phyloP scores from a whole-genome alignment of 2,113 vertebrate species.

The Rhinolophus ferrumequinum region DNA sequence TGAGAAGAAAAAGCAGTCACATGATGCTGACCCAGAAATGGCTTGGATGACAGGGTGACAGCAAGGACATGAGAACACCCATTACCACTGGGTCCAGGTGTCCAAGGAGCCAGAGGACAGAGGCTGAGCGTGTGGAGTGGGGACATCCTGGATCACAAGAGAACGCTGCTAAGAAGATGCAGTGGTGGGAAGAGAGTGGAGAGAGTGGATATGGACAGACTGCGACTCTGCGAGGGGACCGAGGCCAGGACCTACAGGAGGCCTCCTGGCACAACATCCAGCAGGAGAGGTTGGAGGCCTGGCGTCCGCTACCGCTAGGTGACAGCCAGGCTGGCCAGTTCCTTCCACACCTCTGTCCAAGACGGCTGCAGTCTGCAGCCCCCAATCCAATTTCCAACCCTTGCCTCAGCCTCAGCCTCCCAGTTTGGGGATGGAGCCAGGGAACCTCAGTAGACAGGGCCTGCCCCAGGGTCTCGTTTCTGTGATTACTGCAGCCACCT shows the following conservation, averaged over 20 bases:
- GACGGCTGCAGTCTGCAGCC: background rate
- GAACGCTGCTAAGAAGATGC: background rate
- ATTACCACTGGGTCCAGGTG: too few species aligned
- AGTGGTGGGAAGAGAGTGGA: background rate
- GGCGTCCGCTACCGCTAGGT: background rate
- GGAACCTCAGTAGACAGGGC: background rate
- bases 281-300: too few species aligned
- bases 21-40: background rate
- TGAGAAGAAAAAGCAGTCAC: background rate
- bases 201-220: background rate
- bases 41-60: background rate
- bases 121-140: fast-evolving
- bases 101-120: background rate
- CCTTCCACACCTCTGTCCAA: background rate
- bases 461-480: background rate
- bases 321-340: too few species aligned
- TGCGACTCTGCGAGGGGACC: background rate
- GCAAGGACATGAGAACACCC: too few species aligned
- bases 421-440: background rate
- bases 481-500: background rate
- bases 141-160: background rate
- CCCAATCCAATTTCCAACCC: background rate
- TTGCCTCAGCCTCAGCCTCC: background rate
- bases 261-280: too few species aligned
- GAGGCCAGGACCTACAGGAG: background rate